These are phyloP conservation scores for Karalla daura DNA, from an alignment of 2,797 vertebrate genomes.

Conservation along the genomic window DNA sequence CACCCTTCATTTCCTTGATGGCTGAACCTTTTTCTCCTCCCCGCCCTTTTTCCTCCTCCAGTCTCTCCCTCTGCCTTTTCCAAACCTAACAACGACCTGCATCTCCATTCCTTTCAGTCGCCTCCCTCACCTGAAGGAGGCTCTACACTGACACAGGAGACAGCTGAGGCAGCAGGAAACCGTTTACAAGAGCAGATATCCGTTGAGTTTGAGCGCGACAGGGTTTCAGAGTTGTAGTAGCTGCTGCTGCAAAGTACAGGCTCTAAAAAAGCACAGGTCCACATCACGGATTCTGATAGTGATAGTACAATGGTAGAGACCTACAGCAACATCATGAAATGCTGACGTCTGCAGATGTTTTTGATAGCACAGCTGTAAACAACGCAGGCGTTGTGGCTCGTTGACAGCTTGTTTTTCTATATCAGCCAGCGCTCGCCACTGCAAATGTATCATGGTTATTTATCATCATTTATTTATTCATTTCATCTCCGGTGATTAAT, in stretches of 20 bases:
- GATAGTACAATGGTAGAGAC: constrained; percentile 27
- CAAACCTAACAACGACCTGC: constrained; percentile 60
- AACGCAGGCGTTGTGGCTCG: constrained; percentile 57
- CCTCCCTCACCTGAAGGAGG: constrained; percentile 43
- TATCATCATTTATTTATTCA: background rate
- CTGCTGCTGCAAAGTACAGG: constrained; percentile 35
- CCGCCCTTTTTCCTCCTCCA: constrained; percentile 25
- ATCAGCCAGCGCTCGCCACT: constrained; percentile 11
- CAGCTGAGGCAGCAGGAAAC: constrained; percentile 49
- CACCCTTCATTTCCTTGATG: constrained; percentile 79
- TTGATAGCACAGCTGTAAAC: constrained; percentile 46
- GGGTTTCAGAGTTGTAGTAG: constrained; percentile 27
- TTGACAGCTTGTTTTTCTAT: constrained; percentile 58
- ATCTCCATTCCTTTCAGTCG: constrained; percentile 62
- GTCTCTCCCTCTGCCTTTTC: constrained; percentile 62
- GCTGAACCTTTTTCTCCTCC: constrained; percentile 69
- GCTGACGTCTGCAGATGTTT: constrained; percentile 15
- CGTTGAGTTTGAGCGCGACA: constrained; percentile 46
- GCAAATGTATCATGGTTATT: too few relatives aligned
- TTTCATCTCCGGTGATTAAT: constrained; percentile 2
- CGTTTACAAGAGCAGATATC: constrained; percentile 40
- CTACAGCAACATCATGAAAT: constrained; percentile 11
- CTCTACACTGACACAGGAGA: constrained; percentile 54
- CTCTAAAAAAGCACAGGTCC: constrained; percentile 26
- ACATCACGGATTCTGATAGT: constrained; percentile 10